Evolutionary conservation across 92 coral and sea anemone species (phyloP).

Genomic region (Galaxea fascicularis): DNA sequence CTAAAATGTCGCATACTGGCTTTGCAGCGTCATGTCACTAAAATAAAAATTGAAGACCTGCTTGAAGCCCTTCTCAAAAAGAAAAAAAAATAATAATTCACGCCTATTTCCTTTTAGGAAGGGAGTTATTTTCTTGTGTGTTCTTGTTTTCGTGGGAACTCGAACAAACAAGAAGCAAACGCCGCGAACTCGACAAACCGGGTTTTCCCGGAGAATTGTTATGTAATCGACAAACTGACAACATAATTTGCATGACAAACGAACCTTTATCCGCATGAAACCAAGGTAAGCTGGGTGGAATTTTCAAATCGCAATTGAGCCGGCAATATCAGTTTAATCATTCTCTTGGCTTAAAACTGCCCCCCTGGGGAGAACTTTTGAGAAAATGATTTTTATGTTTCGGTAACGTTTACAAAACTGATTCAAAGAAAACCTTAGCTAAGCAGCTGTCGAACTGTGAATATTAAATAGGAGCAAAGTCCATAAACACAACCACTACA

Average conservation of each 20-base stretch:
- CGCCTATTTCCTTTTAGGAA: neutral
- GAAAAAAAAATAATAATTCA: neutral
- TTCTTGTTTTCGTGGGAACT: conserved; percentile 14
- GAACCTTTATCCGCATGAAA: neutral
- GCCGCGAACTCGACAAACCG: conserved; percentile 31
- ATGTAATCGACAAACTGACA: neutral
- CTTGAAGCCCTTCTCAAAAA: neutral
- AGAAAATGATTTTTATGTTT: neutral
- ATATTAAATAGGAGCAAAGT: conserved; percentile 1
- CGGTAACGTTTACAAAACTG: neutral
- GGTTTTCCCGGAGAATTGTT: conserved; percentile 40
- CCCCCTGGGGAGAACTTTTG: neutral
- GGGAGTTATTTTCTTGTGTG: neutral
- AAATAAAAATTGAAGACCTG: too few species aligned
- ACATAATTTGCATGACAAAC: neutral
- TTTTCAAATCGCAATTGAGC: neutral
- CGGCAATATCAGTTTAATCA: neutral
- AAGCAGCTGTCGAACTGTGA: neutral
- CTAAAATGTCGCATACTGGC: neutral
- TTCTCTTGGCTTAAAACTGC: too few species aligned
- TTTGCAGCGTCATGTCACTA: too few species aligned
- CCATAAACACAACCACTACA: neutral
- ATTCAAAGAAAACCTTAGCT: conserved; percentile 5
- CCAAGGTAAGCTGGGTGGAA: neutral
- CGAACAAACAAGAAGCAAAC: neutral